Evolutionary conservation across 2,113 vertebrate species (phyloP).

Genomic region (Rhinolophus sinicus): DNA sequence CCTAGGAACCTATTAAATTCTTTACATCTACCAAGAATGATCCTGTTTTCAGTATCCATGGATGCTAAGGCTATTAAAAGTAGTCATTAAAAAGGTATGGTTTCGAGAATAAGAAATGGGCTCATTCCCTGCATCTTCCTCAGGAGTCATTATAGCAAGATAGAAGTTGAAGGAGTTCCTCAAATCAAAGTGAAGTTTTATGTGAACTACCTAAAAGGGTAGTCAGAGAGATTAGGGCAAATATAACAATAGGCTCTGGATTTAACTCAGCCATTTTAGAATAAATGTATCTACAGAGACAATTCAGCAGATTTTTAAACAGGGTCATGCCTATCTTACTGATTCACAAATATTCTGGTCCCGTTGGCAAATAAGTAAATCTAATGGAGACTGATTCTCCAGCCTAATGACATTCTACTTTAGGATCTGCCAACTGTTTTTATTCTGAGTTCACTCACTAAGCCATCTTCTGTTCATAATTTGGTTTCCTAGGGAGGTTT

Average conservation of each 20-base stretch:
- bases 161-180: neutral
- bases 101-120: neutral
- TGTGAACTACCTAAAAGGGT: neutral
- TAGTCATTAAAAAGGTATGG: neutral
- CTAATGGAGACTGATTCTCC: neutral
- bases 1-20: neutral
- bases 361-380: neutral
- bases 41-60: neutral
- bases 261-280: constrained; percentile 2
- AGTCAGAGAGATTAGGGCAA: neutral
- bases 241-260: neutral
- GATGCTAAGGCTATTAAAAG: neutral
- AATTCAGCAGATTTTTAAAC: constrained; percentile 13
- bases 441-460: neutral
- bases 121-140: neutral
- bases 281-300: neutral
- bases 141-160: neutral
- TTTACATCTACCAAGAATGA: constrained; percentile 5
- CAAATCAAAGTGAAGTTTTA: neutral
- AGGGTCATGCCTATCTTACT: neutral
- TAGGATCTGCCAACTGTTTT: neutral
- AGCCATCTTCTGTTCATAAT: constrained; percentile 18
- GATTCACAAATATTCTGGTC: neutral
- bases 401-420: neutral
- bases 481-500: constrained; percentile 26